Conservation (phyloP, 2,797 vertebrate genomes). For the Aphelocoma californica region DNA sequence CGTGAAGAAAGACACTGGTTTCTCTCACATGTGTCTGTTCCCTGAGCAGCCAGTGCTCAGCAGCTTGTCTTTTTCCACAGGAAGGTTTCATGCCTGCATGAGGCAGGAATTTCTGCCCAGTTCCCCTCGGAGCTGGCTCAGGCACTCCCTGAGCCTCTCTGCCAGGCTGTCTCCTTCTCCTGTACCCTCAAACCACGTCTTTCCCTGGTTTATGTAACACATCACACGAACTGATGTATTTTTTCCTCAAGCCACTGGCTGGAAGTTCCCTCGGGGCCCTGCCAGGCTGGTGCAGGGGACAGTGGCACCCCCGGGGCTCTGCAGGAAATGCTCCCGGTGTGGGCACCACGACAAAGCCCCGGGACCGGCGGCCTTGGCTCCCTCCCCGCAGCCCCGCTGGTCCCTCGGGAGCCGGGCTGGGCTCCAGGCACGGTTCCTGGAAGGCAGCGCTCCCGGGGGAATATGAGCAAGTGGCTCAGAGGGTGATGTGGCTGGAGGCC, state of each 20-base stretch:
- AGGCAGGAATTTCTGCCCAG: neutral
- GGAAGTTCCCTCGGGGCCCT: neutral
- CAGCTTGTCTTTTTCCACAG: neutral
- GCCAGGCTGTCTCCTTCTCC: neutral
- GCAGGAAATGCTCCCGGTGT: fast-evolving
- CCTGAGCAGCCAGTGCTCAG: neutral
- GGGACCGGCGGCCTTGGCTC: fast-evolving
- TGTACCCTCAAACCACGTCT: fast-evolving
- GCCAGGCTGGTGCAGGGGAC: neutral
- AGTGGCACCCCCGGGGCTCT: neutral
- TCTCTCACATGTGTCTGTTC: neutral
- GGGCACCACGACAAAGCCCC: neutral
- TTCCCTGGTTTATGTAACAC: neutral
- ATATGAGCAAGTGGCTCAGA: fast-evolving
- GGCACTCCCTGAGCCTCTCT: neutral
- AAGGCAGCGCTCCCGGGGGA: neutral
- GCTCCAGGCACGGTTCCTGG: fast-evolving
- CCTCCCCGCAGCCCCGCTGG: neutral
- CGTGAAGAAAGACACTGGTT: slow-evolving; percentile 70
- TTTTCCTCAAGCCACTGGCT: fast-evolving
- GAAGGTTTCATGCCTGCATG: neutral
- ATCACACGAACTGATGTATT: fast-evolving
- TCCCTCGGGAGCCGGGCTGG: neutral
- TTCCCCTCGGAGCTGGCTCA: neutral
- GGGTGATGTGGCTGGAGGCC: neutral